A percentile compares a stretch with the other conserved stretches of the same genome.
Evolutionary conservation across 2,888 invertebrate species (phyloP).

Genomic region (Pachliopta kotzebuea): DNA sequence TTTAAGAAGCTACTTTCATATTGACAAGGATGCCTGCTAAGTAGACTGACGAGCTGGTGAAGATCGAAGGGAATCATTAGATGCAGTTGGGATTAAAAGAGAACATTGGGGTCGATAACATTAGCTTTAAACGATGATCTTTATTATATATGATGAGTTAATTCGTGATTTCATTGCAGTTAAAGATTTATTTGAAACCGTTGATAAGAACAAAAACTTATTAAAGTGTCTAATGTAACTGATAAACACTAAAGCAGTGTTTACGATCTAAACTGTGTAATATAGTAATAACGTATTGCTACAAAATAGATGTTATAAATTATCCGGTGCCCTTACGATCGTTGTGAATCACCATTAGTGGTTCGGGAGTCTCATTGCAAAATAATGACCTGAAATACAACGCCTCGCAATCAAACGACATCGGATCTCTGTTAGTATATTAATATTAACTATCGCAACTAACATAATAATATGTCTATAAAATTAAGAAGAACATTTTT

Average conservation of each 20-base stretch:
- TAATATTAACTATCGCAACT: not conserved
- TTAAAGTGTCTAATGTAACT: not conserved
- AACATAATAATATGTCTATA: too few species aligned
- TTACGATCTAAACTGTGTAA: not conserved
- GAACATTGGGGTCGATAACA: too few species aligned
- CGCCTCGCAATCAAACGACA: slow-evolving; percentile 14
- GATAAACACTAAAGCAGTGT: not conserved
- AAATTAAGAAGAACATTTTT: too few species aligned
- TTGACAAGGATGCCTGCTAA: too few species aligned
- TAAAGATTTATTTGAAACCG: too few species aligned
- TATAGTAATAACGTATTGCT: not conserved
- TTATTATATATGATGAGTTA: too few species aligned
- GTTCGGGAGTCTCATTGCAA: slow-evolving; percentile 37
- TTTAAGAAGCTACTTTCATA: too few species aligned
- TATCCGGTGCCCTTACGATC: slow-evolving; percentile 7
- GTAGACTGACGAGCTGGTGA: too few species aligned
- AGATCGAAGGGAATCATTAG: too few species aligned
- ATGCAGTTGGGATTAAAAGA: too few species aligned
- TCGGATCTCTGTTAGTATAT: not conserved
- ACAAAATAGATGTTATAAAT: slow-evolving; percentile 23
- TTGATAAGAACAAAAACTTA: not conserved
- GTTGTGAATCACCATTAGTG: slow-evolving; percentile 14
- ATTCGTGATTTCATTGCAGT: too few species aligned
- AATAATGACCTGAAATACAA: slow-evolving; percentile 40
- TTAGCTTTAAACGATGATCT: too few species aligned